Conservation (phyloP, 2,888 invertebrate genomes). For the Microchrysa polita region DNA sequence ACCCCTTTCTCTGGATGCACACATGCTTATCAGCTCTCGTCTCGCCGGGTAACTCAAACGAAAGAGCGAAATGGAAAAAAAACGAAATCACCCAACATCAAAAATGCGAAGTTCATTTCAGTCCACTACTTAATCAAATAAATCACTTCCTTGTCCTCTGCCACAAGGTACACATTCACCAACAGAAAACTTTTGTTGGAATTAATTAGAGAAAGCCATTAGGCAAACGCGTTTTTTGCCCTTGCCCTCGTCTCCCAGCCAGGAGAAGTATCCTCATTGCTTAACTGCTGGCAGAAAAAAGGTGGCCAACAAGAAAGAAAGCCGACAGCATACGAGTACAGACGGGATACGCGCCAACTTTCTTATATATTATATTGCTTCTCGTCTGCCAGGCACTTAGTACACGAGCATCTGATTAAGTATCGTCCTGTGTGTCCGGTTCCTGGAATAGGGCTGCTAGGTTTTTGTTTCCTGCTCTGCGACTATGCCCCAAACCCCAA, state of each 20-base stretch:
- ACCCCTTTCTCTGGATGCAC: neutral
- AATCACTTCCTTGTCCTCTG: slow-evolving; percentile 38
- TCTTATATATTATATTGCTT: no score
- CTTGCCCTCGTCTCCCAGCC: no score
- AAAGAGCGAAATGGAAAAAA: no score
- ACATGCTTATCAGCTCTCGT: neutral
- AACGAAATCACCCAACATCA: neutral
- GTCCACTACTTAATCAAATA: slow-evolving; percentile 40
- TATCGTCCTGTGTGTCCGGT: neutral
- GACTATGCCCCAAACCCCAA: neutral
- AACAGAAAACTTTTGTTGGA: slow-evolving; percentile 33
- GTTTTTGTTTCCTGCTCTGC: neutral
- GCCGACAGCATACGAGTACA: no score
- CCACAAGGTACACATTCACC: slow-evolving; percentile 14
- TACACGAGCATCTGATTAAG: no score
- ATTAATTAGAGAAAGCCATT: slow-evolving; percentile 45
- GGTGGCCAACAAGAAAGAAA: no score
- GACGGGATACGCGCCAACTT: no score
- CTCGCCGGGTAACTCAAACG: neutral
- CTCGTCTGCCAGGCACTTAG: no score
- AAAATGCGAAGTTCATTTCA: slow-evolving; percentile 19
- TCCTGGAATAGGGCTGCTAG: neutral
- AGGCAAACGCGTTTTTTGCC: slow-evolving; percentile 5
- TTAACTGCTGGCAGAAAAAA: no score
- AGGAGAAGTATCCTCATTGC: no score